Evolutionary conservation across 2,113 vertebrate genomes (phyloP).

Genomic region (Thermophis baileyi): DNA sequence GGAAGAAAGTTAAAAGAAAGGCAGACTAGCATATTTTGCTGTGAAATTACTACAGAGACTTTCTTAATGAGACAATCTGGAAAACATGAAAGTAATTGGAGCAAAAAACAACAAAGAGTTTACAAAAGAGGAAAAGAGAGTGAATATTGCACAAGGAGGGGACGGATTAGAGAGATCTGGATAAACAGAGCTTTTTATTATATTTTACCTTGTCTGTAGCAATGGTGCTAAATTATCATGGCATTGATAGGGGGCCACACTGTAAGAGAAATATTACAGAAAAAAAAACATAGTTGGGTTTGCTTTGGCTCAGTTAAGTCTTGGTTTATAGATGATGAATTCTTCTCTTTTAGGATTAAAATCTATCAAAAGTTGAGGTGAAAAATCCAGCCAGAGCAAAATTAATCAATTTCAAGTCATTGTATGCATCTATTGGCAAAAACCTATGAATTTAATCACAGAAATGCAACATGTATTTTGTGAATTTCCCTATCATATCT

Average conservation of each 20-base stretch:
- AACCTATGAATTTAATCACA: not conserved
- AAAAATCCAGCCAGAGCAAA: not conserved
- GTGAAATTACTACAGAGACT: not conserved
- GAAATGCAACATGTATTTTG: not conserved
- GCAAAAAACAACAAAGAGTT: constrained; percentile 1
- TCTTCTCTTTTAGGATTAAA: not conserved
- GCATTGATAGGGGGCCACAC: constrained; percentile 12
- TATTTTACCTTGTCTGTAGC: constrained; percentile 27
- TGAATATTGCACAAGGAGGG: constrained; percentile 2
- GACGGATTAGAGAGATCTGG: constrained; percentile 4
- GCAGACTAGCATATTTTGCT: constrained; percentile 3
- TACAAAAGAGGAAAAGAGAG: not conserved
- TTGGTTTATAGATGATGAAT: constrained; percentile 8
- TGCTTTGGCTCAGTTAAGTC: not conserved
- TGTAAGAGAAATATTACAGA: constrained; percentile 26
- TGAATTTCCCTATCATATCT: not conserved
- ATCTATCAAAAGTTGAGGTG: not conserved
- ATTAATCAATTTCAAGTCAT: not conserved
- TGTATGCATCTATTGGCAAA: not conserved
- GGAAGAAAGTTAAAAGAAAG: not conserved
- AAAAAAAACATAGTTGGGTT: constrained; percentile 1
- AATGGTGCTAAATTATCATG: constrained; percentile 28
- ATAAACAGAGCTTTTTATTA: constrained; percentile 2
- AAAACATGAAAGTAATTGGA: not conserved
- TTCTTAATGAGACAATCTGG: constrained; percentile 9